Conservation (phyloP, 2,113 vertebrate species). For the Terrapene triunguis region DNA sequence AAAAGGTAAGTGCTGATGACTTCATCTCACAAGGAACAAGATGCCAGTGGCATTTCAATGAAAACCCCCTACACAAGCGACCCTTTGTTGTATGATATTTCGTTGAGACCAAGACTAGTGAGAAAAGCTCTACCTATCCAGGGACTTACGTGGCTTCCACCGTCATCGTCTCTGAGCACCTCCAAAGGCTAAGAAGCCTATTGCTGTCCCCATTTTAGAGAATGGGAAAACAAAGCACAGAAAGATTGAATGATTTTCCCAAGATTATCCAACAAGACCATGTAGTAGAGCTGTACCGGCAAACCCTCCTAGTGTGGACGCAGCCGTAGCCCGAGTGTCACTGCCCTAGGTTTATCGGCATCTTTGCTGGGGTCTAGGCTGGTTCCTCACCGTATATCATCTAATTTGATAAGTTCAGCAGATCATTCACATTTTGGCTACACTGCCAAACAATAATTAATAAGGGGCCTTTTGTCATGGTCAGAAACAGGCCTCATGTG, state of each 20-base stretch:
- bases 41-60: not conserved
- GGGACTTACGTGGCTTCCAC: not conserved
- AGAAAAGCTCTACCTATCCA: not conserved
- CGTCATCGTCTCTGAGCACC: not conserved
- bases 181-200: fast-evolving
- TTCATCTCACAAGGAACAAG: not conserved
- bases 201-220: not conserved
- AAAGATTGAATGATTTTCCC: not conserved
- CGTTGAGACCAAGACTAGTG: slow-evolving; percentile 18
- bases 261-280: not conserved
- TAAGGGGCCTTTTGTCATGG: not conserved
- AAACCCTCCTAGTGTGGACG: not conserved
- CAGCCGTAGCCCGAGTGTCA: not conserved
- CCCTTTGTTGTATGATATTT: not conserved
- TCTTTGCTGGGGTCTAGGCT: not conserved
- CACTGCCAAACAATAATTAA: not conserved
- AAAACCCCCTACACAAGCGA: not conserved
- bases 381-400: too few species aligned
- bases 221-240: not conserved
- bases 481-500: not conserved
- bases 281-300: too few species aligned
- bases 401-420: too few species aligned
- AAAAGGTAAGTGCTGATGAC: not conserved
- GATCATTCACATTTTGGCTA: not conserved
- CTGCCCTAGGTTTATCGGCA: not conserved